Percentiles rank a stretch among this genome's conserved stretches.
phyloP scores from a whole-genome alignment of 2,113 vertebrate species.

The Xiphorhynchus elegans region DNA sequence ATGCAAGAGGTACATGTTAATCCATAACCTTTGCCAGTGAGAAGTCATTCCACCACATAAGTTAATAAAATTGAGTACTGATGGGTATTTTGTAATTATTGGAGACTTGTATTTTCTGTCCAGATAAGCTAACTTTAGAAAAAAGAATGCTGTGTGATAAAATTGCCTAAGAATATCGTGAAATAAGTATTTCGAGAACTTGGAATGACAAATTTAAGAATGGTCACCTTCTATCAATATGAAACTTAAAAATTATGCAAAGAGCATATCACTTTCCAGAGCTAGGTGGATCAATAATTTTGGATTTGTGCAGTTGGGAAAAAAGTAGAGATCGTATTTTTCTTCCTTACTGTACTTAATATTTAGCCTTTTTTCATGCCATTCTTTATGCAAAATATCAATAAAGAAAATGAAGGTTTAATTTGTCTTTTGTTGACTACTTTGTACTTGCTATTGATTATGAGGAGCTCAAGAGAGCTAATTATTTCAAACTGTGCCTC shows the following conservation, averaged over 20 bases:
- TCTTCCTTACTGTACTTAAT: neutral
- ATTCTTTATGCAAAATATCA: slow-evolving; percentile 38
- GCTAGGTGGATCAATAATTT: neutral
- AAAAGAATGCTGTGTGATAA: neutral
- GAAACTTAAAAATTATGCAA: neutral
- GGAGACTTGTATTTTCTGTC: neutral
- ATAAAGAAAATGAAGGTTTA: slow-evolving; percentile 25
- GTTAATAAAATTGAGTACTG: neutral
- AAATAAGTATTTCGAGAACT: neutral
- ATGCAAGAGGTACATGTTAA: neutral
- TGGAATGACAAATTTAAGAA: neutral
- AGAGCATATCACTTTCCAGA: neutral
- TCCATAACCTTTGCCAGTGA: neutral
- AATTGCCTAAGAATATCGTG: neutral
- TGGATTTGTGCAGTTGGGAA: neutral
- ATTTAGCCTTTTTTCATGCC: neutral
- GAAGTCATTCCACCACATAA: neutral
- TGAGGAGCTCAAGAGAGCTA: slow-evolving; percentile 9
- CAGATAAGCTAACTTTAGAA: neutral
- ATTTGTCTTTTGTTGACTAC: slow-evolving; percentile 16
- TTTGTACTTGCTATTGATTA: slow-evolving; percentile 26
- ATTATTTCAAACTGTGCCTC: slow-evolving; percentile 12
- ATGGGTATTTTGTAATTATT: neutral
- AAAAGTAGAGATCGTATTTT: neutral
- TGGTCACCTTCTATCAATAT: neutral